Conservation (phyloP, 2,888 invertebrate species). For the Platerodrilus igneus region DNA sequence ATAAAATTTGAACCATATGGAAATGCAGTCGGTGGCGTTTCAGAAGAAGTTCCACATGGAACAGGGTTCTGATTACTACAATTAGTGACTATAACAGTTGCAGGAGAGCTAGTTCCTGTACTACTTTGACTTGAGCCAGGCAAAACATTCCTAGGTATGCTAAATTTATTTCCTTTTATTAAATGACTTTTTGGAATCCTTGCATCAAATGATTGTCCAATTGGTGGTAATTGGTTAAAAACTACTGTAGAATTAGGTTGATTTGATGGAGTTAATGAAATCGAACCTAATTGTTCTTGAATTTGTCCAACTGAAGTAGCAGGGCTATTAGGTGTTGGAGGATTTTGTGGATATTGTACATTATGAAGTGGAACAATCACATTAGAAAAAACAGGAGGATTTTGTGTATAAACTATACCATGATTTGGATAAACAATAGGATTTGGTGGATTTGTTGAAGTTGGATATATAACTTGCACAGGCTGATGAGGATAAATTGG, state of each 20-base stretch:
- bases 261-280: conserved; percentile 8
- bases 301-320: conserved; percentile 29
- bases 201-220: conserved; percentile 20
- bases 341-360: conserved; percentile 32
- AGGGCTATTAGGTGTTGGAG: conserved; percentile 39
- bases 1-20: conserved; percentile 35
- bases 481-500: conserved; percentile 28
- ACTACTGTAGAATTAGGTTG: conserved; percentile 12
- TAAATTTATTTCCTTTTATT: conserved; percentile 31
- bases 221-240: conserved; percentile 12
- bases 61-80: conserved; percentile 33
- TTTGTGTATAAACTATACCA: conserved; percentile 38
- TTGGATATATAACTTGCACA: conserved; percentile 27
- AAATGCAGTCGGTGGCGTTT: conserved; percentile 39
- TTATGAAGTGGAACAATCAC: conserved; percentile 20
- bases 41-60: conserved; percentile 41
- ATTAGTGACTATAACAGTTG: conserved; percentile 43
- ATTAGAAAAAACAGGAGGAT: conserved; percentile 23
- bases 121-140: conserved; percentile 42
- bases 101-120: conserved; percentile 46
- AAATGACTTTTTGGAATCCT: conserved; percentile 25
- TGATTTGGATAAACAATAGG: conserved; percentile 36
- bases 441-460: conserved; percentile 26
- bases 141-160: conserved; percentile 30
- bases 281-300: conserved; percentile 16